These are phyloP conservation scores for Lasioglossum zephyrum DNA, from an alignment of 2,888 invertebrate genomes.

Conservation along the genomic window DNA sequence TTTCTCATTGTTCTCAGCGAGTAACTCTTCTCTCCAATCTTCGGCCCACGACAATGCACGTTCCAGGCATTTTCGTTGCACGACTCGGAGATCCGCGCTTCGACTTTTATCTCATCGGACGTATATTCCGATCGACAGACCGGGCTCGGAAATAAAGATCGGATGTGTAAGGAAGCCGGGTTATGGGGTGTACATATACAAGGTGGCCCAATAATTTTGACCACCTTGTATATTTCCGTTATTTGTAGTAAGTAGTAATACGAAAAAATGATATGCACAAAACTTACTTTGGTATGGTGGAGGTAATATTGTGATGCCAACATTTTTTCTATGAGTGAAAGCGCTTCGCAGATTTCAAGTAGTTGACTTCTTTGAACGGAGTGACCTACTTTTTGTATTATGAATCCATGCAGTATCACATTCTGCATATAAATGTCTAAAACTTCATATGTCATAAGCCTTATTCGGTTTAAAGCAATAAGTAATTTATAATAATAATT, in stretches of 20 bases:
- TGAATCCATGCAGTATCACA: too few relatives aligned
- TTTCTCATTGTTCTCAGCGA: constrained; percentile 15
- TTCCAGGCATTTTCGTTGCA: neutral
- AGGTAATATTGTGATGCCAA: neutral
- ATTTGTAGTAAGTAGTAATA: neutral
- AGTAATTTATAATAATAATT: too few relatives aligned
- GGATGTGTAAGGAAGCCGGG: constrained; percentile 33
- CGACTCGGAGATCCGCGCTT: constrained; percentile 28
- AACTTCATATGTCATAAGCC: too few relatives aligned
- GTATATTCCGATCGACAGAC: constrained; percentile 47
- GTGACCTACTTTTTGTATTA: too few relatives aligned
- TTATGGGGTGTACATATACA: neutral
- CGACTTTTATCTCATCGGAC: constrained; percentile 32
- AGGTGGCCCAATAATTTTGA: neutral
- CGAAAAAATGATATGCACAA: neutral
- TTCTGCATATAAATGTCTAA: too few relatives aligned
- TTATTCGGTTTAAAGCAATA: too few relatives aligned
- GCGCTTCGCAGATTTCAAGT: too few relatives aligned
- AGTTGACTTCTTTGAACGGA: too few relatives aligned
- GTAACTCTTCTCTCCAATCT: constrained; percentile 2
- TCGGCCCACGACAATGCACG: constrained; percentile 6
- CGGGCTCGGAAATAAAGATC: constrained; percentile 14
- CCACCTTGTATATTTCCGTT: neutral
- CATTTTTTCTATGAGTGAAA: neutral
- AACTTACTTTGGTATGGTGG: neutral